Conservation (phyloP, 2,888 invertebrate genomes). For the Osmoderma eremita region DNA sequence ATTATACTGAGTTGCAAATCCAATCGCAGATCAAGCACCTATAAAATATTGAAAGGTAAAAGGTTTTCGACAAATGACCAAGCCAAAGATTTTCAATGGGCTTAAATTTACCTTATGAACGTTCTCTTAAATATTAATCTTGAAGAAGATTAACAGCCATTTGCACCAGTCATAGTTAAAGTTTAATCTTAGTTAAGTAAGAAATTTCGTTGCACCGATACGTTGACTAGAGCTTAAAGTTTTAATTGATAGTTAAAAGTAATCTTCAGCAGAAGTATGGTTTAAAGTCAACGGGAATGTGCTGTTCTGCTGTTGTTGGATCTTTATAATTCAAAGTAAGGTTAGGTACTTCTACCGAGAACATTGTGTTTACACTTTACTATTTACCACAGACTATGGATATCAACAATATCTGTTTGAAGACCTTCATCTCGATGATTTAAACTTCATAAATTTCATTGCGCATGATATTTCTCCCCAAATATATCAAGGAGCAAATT, state of each 20-base stretch:
- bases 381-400: neutral
- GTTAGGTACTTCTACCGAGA: no score
- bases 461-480: neutral
- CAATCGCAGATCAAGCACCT: no score
- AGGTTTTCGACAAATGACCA: no score
- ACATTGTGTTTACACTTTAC: no score
- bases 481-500: neutral
- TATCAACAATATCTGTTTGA: neutral
- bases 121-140: no score
- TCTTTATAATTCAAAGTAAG: neutral
- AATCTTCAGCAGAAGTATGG: conserved; percentile 4
- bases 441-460: neutral
- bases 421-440: neutral
- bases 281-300: conserved; percentile 1
- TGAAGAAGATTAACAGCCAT: no score
- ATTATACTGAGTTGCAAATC: no score
- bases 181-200: neutral
- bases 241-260: conserved; percentile 2
- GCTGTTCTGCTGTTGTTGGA: neutral
- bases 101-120: no score
- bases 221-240: conserved; percentile 3
- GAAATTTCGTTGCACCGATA: conserved; percentile 3
- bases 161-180: conserved; percentile 11
- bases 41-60: no score
- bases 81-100: no score